These are phyloP conservation scores for Andrena haemorrhoa DNA, from an alignment of 2,888 invertebrate species.

Conservation along the genomic window DNA sequence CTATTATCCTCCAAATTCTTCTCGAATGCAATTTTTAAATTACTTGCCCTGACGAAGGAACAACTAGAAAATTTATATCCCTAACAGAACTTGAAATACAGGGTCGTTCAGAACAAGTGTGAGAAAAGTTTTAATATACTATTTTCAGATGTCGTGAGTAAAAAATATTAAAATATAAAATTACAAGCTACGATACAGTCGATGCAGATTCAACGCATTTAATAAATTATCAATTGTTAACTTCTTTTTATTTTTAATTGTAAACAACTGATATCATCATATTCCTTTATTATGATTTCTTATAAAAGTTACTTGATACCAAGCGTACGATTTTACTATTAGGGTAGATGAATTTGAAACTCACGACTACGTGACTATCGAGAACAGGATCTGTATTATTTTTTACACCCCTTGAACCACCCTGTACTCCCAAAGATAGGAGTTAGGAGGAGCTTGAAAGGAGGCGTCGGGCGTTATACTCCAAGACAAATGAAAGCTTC, in stretches of 20 bases:
- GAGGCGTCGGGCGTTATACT: background rate
- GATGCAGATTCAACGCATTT: too few relatives aligned
- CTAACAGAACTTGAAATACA: background rate
- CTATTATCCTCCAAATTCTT: background rate
- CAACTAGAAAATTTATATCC: too few relatives aligned
- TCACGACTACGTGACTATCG: too few relatives aligned
- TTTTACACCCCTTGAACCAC: background rate
- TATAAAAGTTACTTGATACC: too few relatives aligned
- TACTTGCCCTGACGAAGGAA: background rate
- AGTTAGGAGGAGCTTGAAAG: background rate
- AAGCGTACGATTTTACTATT: too few relatives aligned
- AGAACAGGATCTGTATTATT: too few relatives aligned
- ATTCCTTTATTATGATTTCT: too few relatives aligned
- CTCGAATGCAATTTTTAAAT: background rate
- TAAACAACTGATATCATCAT: too few relatives aligned
- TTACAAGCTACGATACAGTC: too few relatives aligned
- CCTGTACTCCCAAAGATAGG: background rate
- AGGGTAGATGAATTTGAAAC: too few relatives aligned
- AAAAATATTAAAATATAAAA: background rate
- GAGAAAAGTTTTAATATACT: background rate
- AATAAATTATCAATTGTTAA: too few relatives aligned
- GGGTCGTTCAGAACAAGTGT: background rate
- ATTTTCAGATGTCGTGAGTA: background rate
- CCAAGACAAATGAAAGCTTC: background rate
- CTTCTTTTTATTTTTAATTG: too few relatives aligned